These are phyloP conservation scores for Mechanitis messenoides DNA, from an alignment of 2,888 invertebrate genomes.

Conservation along the genomic window DNA sequence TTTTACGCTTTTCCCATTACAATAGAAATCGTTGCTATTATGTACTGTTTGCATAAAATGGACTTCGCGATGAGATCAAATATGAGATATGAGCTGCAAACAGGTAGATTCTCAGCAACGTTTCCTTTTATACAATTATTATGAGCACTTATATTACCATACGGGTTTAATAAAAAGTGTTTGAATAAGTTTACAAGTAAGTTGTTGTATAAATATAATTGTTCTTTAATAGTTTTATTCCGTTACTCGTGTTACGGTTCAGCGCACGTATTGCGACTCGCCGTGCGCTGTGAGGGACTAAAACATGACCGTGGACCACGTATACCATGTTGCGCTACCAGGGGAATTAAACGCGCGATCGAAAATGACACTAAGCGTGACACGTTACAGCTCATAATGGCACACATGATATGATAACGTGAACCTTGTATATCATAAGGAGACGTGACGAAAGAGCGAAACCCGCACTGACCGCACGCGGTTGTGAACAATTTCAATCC, in stretches of 20 bases:
- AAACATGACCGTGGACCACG: slow-evolving; percentile 32
- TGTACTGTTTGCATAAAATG: slow-evolving; percentile 21
- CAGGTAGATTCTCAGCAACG: slow-evolving; percentile 15
- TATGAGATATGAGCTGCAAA: slow-evolving; percentile 15
- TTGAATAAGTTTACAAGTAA: neutral
- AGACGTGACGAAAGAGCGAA: slow-evolving; percentile 44
- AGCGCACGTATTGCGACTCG: neutral
- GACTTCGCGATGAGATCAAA: slow-evolving; percentile 24
- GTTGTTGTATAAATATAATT: neutral
- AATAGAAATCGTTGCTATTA: slow-evolving; percentile 29
- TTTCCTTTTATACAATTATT: slow-evolving; percentile 8
- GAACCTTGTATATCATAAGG: slow-evolving; percentile 32
- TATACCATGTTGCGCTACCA: slow-evolving; percentile 30
- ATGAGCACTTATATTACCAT: slow-evolving; percentile 4
- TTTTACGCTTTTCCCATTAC: slow-evolving; percentile 27
- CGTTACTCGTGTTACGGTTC: too few species aligned
- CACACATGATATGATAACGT: slow-evolving; percentile 25
- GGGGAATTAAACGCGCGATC: slow-evolving; percentile 6
- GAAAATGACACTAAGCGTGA: too few species aligned
- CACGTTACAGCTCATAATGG: slow-evolving; percentile 12
- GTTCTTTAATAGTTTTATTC: too few species aligned
- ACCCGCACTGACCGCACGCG: slow-evolving; percentile 44
- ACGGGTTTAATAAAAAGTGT: neutral
- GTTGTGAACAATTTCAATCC: slow-evolving; percentile 67
- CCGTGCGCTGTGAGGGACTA: slow-evolving; percentile 12